Evolutionary conservation across 2,113 vertebrate species (phyloP).

Genomic region (Corydoras sp.): DNA sequence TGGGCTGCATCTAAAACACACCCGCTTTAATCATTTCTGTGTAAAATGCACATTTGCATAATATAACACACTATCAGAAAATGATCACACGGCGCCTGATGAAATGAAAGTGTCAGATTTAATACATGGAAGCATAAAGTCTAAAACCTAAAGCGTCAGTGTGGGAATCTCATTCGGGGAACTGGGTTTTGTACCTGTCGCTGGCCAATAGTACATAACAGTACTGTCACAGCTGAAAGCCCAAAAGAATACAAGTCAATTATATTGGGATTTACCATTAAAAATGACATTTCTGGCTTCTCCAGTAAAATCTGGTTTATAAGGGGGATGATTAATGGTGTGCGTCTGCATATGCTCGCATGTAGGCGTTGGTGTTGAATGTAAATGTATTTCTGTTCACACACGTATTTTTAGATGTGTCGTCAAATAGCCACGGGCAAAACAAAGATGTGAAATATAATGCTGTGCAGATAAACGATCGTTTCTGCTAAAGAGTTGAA

Average conservation of each 20-base stretch:
- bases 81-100: no score
- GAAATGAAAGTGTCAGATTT: no score
- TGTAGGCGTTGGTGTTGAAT: conserved; percentile 1
- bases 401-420: background rate
- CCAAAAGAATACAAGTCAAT: no score
- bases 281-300: conserved; percentile 3
- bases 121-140: no score
- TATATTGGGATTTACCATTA: background rate
- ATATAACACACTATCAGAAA: no score
- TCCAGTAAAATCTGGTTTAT: background rate
- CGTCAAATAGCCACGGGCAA: background rate
- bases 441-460: background rate
- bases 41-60: no score
- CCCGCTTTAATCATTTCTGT: no score
- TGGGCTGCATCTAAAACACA: no score
- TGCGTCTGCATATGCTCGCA: conserved; percentile 2
- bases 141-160: no score
- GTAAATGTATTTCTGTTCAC: background rate
- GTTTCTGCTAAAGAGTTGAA: no score
- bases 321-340: background rate
- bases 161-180: no score
- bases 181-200: no score
- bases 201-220: background rate
- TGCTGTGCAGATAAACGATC: background rate
- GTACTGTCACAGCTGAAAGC: background rate